These are phyloP conservation scores for Pristionchus arcanus DNA, from an alignment of 2,888 invertebrate genomes.

Conservation along the genomic window DNA sequence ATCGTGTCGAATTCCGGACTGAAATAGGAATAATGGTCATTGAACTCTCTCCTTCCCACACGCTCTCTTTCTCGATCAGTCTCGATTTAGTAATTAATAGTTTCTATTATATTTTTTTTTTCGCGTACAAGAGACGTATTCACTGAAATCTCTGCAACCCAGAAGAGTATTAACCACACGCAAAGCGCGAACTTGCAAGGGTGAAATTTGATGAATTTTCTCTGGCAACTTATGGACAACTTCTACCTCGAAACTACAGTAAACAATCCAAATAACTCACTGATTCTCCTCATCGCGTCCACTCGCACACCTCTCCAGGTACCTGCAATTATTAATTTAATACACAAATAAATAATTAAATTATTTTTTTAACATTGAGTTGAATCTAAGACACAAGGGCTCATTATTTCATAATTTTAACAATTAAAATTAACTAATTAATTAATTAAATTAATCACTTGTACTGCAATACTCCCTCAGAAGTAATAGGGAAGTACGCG, in stretches of 20 bases:
- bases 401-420: not conserved
- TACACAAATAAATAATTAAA: not conserved
- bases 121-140: not conserved
- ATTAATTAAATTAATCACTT: not conserved
- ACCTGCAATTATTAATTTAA: not conserved
- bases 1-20: slow-evolving; percentile 28
- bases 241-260: too few species aligned
- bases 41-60: not conserved
- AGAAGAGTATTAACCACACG: not conserved
- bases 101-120: too few species aligned
- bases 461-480: slow-evolving; percentile 30
- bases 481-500: not conserved
- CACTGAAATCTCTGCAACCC: not conserved
- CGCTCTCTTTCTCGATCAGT: not conserved
- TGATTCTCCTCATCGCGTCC: not conserved
- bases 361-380: too few species aligned
- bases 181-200: not conserved
- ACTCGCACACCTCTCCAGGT: not conserved
- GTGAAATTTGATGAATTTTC: not conserved
- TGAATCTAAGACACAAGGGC: too few species aligned
- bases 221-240: too few species aligned
- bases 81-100: too few species aligned
- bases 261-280: not conserved
- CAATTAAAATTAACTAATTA: not conserved
- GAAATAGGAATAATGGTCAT: not conserved